Evolutionary conservation across 1,140 invertebrate genomes (phyloP).

Genomic region (Lepidurus couesii): DNA sequence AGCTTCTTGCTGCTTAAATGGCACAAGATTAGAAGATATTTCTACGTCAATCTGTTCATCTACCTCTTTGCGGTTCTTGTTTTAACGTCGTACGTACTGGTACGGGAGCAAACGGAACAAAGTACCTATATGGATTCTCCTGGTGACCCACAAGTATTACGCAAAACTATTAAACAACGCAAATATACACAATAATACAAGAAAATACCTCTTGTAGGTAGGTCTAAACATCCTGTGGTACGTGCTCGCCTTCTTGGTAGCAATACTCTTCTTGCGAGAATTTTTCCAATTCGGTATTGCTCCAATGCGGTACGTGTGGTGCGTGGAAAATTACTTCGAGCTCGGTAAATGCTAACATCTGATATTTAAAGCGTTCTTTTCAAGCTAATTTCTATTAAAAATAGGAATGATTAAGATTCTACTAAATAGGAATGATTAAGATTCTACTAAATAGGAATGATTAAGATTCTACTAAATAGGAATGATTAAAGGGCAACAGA

Average conservation of each 20-base stretch:
- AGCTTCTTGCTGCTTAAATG: conserved; percentile 75
- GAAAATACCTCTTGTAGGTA: background rate
- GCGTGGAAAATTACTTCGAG: conserved; percentile 65
- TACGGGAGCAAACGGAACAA: conserved; percentile 42
- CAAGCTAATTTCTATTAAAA: no score
- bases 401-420: no score
- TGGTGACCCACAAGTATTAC: no score
- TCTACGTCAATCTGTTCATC: conserved; percentile 63
- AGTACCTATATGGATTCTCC: no score
- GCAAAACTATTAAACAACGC: no score
- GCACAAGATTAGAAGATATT: conserved; percentile 64
- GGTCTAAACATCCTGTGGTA: conserved; percentile 37
- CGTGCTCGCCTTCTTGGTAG: conserved; percentile 51
- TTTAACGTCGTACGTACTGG: conserved; percentile 59
- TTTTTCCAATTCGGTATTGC: conserved; percentile 60
- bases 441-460: conserved; percentile 44
- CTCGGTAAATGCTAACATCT: background rate
- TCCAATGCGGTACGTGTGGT: conserved; percentile 56
- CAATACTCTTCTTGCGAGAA: conserved; percentile 55
- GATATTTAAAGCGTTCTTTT: background rate
- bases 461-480: conserved; percentile 41
- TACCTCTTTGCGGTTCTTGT: conserved; percentile 63
- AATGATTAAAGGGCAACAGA: no score
- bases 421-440: conserved; percentile 48
- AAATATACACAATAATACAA: no score